Evolutionary conservation across 2,888 invertebrate genomes (phyloP).

Genomic region (Drosophila anomelani): DNA sequence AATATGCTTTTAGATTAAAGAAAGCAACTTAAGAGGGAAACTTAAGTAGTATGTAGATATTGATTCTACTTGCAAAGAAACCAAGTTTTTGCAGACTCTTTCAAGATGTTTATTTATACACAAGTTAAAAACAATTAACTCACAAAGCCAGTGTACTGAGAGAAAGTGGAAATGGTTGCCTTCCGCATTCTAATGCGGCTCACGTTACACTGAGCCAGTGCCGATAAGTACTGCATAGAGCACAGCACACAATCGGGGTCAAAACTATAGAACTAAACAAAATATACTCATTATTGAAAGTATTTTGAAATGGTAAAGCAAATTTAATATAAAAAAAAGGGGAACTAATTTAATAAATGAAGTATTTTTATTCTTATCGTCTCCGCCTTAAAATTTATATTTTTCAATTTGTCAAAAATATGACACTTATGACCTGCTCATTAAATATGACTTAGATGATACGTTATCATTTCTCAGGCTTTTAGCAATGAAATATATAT

Average conservation of each 20-base stretch:
- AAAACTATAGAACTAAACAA: background rate
- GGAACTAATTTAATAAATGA: background rate
- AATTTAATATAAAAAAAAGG: too few relatives aligned
- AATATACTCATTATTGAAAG: background rate
- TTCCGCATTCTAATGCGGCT: slow-evolving; percentile 36
- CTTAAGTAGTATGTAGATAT: background rate
- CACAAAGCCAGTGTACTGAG: slow-evolving; percentile 13
- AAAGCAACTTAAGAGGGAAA: background rate
- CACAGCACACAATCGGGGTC: slow-evolving; percentile 4
- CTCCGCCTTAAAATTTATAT: background rate
- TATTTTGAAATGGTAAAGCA: background rate
- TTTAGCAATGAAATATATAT: background rate
- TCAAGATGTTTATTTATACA: slow-evolving; percentile 4
- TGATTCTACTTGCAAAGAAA: background rate
- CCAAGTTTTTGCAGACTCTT: slow-evolving; percentile 4
- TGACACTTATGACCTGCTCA: background rate
- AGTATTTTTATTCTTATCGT: too few relatives aligned
- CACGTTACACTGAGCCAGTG: slow-evolving; percentile 27
- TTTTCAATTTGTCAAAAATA: background rate
- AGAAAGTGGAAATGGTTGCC: slow-evolving; percentile 32
- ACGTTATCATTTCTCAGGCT: too few relatives aligned
- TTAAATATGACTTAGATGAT: background rate
- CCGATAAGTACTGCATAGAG: slow-evolving; percentile 19
- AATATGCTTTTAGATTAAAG: background rate
- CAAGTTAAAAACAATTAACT: slow-evolving; percentile 34